Base-by-base conservation (phyloP, 2,888 invertebrate genomes). In the Altica lythri region DNA sequence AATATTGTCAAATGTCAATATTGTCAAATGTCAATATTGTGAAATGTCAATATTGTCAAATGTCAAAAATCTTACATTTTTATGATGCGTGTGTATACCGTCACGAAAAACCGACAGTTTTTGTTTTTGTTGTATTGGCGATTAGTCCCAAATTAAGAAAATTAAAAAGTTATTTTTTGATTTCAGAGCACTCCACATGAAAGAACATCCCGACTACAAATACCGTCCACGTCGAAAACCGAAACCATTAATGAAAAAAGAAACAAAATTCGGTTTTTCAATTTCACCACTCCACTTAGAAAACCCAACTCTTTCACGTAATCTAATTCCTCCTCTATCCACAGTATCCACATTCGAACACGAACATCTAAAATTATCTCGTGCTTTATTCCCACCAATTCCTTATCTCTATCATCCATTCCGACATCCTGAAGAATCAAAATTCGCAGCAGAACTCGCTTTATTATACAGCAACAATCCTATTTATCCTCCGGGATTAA, bases 181-280 rank as follows among this genome's bases (percentile, higher is more conserved):
- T 79, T 79, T 17, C 83, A 93, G 92, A 75, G 92, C 92, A 27
- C 81, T 93, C 8, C 92, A 93, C 81, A 93, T 93, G 92, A 92
- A 92, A 78, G 92, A 93, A 73, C 92, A 92, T 70, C 93, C 92
- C 4, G 92, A 93, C 78, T 93, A 93, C 82, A 93, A 93, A 78
- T 93, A 92, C 79, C 83, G 92, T 35, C 92, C 92, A 8, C 81
- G 92, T 48, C 80, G 92, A 69, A 92, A 93, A 76, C 92, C 92
- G 2, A 92, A 92, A 75, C 88, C 91, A 0, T 79, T 91, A 9
- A 83, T 90, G 60, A 92, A 92, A 75, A 89, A 89, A 66, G 89
- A 89, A 66, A 84, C 86, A 16, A 88, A 88, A 70, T 88, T 85
- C 70, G 85, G 85, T 3, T 88, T 86, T 74, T 82, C 84, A 2